Evolutionary conservation across 2,888 invertebrate genomes (phyloP), one percentile per base, ranked within the genome.

Genomic region (Plemyria rubiginata): DNA sequence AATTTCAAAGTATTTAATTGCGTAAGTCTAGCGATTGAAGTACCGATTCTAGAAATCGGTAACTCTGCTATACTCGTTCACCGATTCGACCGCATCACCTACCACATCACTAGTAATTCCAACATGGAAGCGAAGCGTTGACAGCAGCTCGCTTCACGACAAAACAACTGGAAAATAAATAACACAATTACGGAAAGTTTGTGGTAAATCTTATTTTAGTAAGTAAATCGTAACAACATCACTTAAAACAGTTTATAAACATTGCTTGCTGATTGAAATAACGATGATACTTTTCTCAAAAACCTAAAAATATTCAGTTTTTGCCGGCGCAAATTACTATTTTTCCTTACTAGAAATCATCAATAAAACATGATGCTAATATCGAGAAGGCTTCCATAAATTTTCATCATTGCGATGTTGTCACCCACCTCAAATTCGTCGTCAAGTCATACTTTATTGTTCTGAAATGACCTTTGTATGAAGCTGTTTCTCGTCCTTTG

Each of bases 61-160:
- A 12, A 12, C 28, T 6, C n/a, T 12, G 29, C 49, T 29, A 53
- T 48, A 55, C 4, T 13, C 43, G 0, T 2, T 15, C 8, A 43
- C 43, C 43, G 43, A 43, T 43, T 43, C 43, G 15, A 13, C 7
- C n/a, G 4, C 8, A 41, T 41, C 13, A 41, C 41, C 13, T 16
- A 22, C 22, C 22, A 22, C 67, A 77, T 68, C 89, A 86, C 88
- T 90, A 85, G 71, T 72, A 73, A 84, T 82, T 79, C 83, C 89
- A 92, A 89, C 85, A 91, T 90, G 90, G 91, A 85, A 87, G 87
- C 84, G 83, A 85, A 86, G 85, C 86, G 87, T 87, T 90, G 92
- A 88, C 90, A 90, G 87, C 84, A 81, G 84, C 83, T 81, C 81
- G 84, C 84, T 81, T 79, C 80, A 78, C 82, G 81, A 80, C 79